phyloP scores from a whole-genome alignment of 2,797 vertebrate species.

The Lacerta agilis region DNA sequence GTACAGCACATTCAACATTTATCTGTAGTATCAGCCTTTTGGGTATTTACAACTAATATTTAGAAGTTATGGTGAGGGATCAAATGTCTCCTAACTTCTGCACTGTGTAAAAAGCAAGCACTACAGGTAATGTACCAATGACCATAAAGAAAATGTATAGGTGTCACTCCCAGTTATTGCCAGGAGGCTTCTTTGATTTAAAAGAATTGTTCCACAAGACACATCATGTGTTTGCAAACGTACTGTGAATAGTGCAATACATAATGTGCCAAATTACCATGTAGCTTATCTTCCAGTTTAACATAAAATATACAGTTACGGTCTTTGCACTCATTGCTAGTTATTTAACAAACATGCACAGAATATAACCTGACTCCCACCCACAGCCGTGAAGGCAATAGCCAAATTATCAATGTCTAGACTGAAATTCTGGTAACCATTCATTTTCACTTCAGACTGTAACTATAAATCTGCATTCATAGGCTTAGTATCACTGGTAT shows the following conservation, averaged over 20 bases:
- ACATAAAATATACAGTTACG: constrained; percentile 57
- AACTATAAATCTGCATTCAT: not conserved
- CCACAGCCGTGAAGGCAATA: not conserved
- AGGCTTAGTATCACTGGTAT: not conserved
- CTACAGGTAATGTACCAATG: constrained; percentile 68
- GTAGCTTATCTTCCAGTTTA: constrained; percentile 63
- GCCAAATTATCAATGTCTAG: not conserved
- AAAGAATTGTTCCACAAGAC: constrained; percentile 38
- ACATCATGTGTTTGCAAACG: constrained; percentile 30
- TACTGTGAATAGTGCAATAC: constrained; percentile 52
- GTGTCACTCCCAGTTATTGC: constrained; percentile 33
- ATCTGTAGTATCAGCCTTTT: constrained; percentile 94
- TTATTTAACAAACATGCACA: not conserved
- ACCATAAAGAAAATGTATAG: constrained; percentile 38
- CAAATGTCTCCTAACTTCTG: constrained; percentile 63
- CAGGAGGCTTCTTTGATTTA: constrained; percentile 21
- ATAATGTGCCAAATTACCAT: constrained; percentile 52
- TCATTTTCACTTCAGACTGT: constrained; percentile 37
- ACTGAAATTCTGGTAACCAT: constrained; percentile 12
- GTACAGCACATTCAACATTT: constrained; percentile 96
- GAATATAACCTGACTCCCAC: not conserved
- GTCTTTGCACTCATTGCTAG: not conserved
- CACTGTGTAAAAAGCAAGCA: constrained; percentile 56
- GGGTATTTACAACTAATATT: constrained; percentile 82
- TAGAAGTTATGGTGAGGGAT: constrained; percentile 73